phyloP scores from a whole-genome alignment of 1,140 invertebrate species.

The Drosophila sp. region DNA sequence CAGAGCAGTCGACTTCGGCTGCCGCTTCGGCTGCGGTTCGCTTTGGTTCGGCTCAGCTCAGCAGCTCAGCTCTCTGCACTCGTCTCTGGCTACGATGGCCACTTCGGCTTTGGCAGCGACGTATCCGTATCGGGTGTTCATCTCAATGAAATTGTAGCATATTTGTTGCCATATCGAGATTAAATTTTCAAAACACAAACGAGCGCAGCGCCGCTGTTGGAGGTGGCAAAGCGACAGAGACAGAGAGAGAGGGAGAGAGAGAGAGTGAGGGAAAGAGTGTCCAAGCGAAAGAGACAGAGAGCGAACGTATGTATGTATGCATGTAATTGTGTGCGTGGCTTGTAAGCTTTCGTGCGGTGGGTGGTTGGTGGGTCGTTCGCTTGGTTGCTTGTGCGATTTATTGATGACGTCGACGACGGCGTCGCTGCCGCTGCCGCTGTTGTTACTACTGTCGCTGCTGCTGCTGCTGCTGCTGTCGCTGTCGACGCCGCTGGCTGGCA shows the following conservation, averaged over 20 bases:
- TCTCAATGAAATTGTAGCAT: slow-evolving; percentile 84
- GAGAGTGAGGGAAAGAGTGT: slow-evolving; percentile 25
- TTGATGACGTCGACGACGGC: slow-evolving; percentile 74
- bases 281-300: slow-evolving; percentile 11
- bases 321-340: slow-evolving; percentile 54
- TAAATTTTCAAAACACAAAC: slow-evolving; percentile 84
- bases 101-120: slow-evolving; percentile 35
- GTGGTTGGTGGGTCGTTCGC: slow-evolving; percentile 56
- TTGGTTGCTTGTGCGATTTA: slow-evolving; percentile 78
- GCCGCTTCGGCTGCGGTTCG: slow-evolving; percentile 30
- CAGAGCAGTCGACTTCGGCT: slow-evolving; percentile 10
- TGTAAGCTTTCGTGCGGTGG: slow-evolving; percentile 70
- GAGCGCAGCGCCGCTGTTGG: slow-evolving; percentile 62
- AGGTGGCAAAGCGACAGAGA: slow-evolving; percentile 40
- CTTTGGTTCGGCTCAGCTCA: slow-evolving; percentile 18
- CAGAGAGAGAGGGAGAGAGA: slow-evolving; percentile 28
- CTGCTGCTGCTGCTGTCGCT: slow-evolving; percentile 24
- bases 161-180: slow-evolving; percentile 83
- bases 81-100: neutral
- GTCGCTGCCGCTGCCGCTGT: slow-evolving; percentile 36
- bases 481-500: slow-evolving; percentile 31
- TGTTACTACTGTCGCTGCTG: slow-evolving; percentile 27
- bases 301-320: slow-evolving; percentile 5
- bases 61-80: slow-evolving; percentile 4
- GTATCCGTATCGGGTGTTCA: slow-evolving; percentile 80